Evolutionary conservation across 2,113 vertebrate species (phyloP).

Genomic region (Erpornis zantholeuca): DNA sequence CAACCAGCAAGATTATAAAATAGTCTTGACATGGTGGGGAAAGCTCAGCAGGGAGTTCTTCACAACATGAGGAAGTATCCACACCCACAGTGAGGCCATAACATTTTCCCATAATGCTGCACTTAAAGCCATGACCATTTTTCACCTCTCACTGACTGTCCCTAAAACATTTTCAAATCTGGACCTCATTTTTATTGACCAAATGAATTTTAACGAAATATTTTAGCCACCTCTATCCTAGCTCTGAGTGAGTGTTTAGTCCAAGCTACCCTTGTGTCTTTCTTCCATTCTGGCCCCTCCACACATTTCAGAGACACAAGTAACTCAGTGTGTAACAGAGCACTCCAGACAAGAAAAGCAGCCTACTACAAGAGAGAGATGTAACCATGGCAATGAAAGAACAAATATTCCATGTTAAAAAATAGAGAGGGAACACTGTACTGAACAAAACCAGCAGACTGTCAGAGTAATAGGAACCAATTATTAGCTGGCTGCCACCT

Average conservation of each 20-base stretch:
- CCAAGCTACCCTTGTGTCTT: not conserved
- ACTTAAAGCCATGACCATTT: not conserved
- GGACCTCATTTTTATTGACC: not conserved
- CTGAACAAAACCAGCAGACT: not conserved
- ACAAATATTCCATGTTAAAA: not conserved
- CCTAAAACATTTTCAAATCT: not conserved
- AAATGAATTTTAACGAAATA: not conserved
- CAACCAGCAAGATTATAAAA: not conserved
- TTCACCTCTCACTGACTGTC: fast-evolving
- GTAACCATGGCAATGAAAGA: slow-evolving; percentile 16
- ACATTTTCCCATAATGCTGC: not conserved
- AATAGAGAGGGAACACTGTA: not conserved
- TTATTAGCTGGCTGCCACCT: not conserved
- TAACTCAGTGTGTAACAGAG: not conserved
- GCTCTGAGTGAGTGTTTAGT: not conserved
- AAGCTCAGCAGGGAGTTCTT: not conserved
- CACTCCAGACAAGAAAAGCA: not conserved
- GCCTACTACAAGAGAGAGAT: not conserved
- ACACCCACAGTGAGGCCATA: fast-evolving
- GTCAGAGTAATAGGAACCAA: not conserved
- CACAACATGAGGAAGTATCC: not conserved
- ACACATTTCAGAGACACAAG: not conserved
- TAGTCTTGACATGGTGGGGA: not conserved
- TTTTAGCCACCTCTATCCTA: not conserved
- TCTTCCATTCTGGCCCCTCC: not conserved